These are phyloP conservation scores for Andrena fulva DNA, from an alignment of 2,888 invertebrate genomes.

Conservation along the genomic window DNA sequence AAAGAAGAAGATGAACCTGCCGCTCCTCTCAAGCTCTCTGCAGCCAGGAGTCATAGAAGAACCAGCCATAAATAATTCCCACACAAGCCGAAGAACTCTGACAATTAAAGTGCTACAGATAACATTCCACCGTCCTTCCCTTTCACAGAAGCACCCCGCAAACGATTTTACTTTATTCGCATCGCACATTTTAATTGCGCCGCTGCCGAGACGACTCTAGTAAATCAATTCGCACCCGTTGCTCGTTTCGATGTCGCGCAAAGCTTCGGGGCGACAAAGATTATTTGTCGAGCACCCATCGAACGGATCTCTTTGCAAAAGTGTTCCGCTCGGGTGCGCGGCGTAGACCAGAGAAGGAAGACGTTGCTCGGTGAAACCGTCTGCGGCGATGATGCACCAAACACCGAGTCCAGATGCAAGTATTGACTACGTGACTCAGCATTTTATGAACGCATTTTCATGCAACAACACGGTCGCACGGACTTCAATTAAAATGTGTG, in stretches of 20 bases:
- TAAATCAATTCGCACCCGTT: neutral
- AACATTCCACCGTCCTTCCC: neutral
- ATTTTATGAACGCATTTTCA: constrained; percentile 67
- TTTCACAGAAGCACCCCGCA: neutral
- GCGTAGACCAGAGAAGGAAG: constrained; percentile 23
- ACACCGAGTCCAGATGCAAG: constrained; percentile 62
- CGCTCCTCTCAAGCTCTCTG: neutral
- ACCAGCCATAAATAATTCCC: neutral
- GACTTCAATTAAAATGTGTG: constrained; percentile 46
- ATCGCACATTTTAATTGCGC: too few relatives aligned
- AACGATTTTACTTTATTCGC: neutral
- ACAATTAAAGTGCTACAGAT: neutral
- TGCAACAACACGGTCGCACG: constrained; percentile 63
- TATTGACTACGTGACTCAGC: constrained; percentile 70
- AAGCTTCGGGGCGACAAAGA: neutral
- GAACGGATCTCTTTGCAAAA: constrained; percentile 14
- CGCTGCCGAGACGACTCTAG: neutral
- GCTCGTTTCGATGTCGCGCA: too few relatives aligned
- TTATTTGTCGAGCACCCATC: neutral
- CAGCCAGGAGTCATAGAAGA: neutral
- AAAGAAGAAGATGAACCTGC: neutral
- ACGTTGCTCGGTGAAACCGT: constrained; percentile 25
- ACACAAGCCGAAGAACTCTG: neutral
- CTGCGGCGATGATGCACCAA: constrained; percentile 51
- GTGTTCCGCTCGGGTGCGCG: constrained; percentile 38